phyloP scores from a whole-genome alignment of 2,888 invertebrate genomes.

The Harpalus rubripes region DNA sequence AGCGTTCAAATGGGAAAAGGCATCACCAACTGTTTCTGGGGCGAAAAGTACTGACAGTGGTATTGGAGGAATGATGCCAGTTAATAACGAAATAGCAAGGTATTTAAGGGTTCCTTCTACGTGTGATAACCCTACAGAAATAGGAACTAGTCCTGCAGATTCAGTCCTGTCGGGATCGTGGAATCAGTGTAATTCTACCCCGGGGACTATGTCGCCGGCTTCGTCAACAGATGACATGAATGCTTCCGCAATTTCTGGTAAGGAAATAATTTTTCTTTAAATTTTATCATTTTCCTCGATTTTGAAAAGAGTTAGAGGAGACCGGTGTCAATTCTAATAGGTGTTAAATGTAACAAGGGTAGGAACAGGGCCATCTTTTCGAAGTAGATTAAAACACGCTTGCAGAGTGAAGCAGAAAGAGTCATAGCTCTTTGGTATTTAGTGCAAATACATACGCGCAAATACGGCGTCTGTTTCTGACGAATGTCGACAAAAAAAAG shows the following conservation, averaged over 20 bases:
- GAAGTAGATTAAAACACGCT: no score
- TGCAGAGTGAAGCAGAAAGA: no score
- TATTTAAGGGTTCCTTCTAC: constrained; percentile 79
- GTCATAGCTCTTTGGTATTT: no score
- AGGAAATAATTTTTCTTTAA: background rate
- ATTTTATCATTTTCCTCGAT: no score
- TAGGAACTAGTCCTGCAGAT: constrained; percentile 79
- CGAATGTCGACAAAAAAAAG: no score
- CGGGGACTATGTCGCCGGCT: constrained; percentile 84
- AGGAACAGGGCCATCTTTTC: no score
- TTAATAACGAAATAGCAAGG: constrained; percentile 79
- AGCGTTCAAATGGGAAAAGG: constrained; percentile 92
- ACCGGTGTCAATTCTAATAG: no score
- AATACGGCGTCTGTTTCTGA: no score
- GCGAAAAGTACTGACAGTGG: constrained; percentile 77
- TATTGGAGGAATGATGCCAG: constrained; percentile 76
- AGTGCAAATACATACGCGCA: no score
- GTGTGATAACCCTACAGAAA: constrained; percentile 73
- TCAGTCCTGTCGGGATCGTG: constrained; percentile 78
- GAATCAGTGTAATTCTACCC: constrained; percentile 79
- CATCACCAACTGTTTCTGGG: constrained; percentile 76
- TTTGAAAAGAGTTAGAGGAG: no score
- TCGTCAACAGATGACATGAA: constrained; percentile 85
- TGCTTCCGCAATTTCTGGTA: constrained; percentile 53
- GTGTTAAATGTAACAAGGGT: no score